Base-by-base conservation (phyloP, 2,888 invertebrate genomes). In the Cataglyphis albicans region DNA sequence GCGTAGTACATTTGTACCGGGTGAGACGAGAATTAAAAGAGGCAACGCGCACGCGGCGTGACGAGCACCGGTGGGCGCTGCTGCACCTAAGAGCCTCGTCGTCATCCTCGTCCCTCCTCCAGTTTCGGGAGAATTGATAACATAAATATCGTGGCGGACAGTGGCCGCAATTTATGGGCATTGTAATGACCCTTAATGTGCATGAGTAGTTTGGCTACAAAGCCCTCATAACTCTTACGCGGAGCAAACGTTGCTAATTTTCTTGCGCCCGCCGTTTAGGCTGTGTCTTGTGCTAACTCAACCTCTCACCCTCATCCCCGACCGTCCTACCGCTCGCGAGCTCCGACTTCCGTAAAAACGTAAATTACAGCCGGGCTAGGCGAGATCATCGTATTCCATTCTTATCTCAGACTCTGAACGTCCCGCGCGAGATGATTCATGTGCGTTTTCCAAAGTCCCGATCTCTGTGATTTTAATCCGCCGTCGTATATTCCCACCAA, bases 131-230 rank as follows among this genome's bases (percentile, higher is more conserved):
- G 89, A 93, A 93, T 93, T 93, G 92, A 93, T 93, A 92, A 93
- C 92, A 93, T 93, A 93, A 94, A 94, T 93, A 94, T 93, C 90
- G 91, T 84, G 89, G 91, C 91, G 91, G 93, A 93, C 92, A 92
- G 90, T 93, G 90, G 89, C 89, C 91, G 84, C 88, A 91, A 94
- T 94, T 94, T 93, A 94, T 92, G 89, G 92, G 88, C 92, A 93
- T 93, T 94, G 93, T 93, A 94, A 94, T 93, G 94, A 94, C 91
- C 94, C 93, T 93, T 94, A 94, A 94, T 93, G 94, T 93, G 93
- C 93, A 91, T 92, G 91, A 93, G 93, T 92, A 93, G 93, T 93
- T 93, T 91, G 92, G 91, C 91, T 92, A 89, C 90, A 91, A 91
- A 92, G 92, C 91, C 89, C 92, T 90, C 91, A 89, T 93, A 93